Conservation (phyloP, 2,113 vertebrate genomes). For the Scomber japonicus region DNA sequence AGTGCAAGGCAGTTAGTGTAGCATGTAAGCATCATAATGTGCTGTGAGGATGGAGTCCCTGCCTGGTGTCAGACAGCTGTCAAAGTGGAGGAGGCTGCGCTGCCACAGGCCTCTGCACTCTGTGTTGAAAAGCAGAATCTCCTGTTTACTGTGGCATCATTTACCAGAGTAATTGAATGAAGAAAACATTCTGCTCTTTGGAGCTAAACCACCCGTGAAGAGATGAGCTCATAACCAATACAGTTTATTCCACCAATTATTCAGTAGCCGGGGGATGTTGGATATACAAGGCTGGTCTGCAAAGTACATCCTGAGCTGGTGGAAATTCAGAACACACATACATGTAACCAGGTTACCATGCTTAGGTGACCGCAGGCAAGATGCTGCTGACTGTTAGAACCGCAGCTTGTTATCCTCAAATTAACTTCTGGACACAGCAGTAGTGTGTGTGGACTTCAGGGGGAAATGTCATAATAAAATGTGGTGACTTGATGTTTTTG, state of each 20-base stretch:
- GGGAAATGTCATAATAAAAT: too few relatives aligned
- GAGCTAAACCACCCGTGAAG: slow-evolving; percentile 40
- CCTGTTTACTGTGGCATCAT: slow-evolving; percentile 42
- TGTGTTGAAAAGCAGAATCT: slow-evolving; percentile 35
- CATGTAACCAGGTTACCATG: too few relatives aligned
- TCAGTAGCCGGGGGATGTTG: slow-evolving; percentile 10
- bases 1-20: slow-evolving; percentile 11
- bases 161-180: slow-evolving; percentile 43
- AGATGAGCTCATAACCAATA: slow-evolving; percentile 32
- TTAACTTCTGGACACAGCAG: too few relatives aligned
- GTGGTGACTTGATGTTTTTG: too few relatives aligned
- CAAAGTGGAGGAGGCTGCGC: neutral
- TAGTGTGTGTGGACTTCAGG: too few relatives aligned
- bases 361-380: too few relatives aligned
- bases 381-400: too few relatives aligned
- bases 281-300: slow-evolving; percentile 14
- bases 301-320: neutral
- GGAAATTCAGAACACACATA: too few relatives aligned
- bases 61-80: slow-evolving; percentile 18
- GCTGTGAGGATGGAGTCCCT: slow-evolving; percentile 21
- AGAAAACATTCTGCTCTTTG: slow-evolving; percentile 24
- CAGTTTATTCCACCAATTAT: slow-evolving; percentile 50
- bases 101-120: slow-evolving; percentile 21
- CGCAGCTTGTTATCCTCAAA: too few relatives aligned
- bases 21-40: slow-evolving; percentile 12